Conservation (phyloP, 2,797 vertebrate species). For the Simalia tracyae region DNA sequence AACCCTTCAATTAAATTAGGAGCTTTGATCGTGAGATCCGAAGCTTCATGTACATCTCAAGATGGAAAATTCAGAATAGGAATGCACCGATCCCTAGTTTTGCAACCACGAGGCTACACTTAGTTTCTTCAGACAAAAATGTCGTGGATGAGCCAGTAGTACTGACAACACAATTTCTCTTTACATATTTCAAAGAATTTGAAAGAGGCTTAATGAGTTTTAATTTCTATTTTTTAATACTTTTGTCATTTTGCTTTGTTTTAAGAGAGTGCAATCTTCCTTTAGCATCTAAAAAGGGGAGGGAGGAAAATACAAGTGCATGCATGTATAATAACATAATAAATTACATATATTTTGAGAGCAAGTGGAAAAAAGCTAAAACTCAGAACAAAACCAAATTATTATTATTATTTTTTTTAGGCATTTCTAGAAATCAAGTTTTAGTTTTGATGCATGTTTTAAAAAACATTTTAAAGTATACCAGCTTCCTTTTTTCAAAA, state of each 20-base stretch:
- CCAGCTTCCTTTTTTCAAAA: neutral
- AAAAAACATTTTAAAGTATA: neutral
- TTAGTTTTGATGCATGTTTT: neutral
- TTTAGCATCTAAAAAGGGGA: neutral
- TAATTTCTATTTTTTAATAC: neutral
- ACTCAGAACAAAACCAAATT: neutral
- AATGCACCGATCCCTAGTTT: neutral
- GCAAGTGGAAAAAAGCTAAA: neutral
- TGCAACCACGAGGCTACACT: neutral
- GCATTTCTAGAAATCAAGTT: neutral
- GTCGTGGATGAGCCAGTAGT: neutral
- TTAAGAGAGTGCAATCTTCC: neutral
- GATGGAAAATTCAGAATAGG: neutral
- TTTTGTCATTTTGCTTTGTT: neutral
- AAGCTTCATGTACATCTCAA: neutral
- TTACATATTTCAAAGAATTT: neutral
- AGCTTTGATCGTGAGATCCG: neutral
- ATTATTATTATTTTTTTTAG: neutral
- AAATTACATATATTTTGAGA: neutral
- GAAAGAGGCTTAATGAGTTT: neutral
- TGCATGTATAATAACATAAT: neutral
- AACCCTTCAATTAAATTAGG: neutral
- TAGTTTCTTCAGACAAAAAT: neutral
- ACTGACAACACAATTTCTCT: neutral
- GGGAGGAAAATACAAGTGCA: neutral